phyloP scores from a whole-genome alignment of 2,113 vertebrate genomes.

The Leiothrix lutea region DNA sequence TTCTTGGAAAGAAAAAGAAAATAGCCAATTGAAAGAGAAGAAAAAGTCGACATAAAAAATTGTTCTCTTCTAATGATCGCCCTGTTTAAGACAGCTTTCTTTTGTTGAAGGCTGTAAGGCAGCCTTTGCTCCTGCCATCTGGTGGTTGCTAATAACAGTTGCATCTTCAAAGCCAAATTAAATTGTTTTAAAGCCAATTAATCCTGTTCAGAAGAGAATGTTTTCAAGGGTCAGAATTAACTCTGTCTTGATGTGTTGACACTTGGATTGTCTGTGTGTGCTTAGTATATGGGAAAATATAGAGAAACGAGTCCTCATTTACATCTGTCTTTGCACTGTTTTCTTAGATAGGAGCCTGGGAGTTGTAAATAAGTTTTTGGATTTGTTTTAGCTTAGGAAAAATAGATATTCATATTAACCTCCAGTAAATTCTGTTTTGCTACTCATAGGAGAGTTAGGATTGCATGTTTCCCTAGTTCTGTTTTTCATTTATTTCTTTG shows the following conservation, averaged over 20 bases:
- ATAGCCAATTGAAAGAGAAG: background rate
- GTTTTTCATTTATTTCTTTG: background rate
- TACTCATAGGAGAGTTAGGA: background rate
- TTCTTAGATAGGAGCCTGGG: background rate
- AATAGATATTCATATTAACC: background rate
- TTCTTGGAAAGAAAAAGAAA: background rate
- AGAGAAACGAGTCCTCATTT: constrained; percentile 31
- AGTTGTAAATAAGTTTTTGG: background rate
- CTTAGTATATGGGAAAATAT: constrained; percentile 14
- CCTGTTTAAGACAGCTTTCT: constrained; percentile 23
- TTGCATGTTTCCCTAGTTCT: background rate
- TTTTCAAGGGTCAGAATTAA: constrained; percentile 35
- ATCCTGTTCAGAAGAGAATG: constrained; percentile 36
- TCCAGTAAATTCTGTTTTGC: background rate
- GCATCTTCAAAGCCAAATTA: constrained; percentile 45
- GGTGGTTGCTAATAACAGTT: constrained; percentile 66
- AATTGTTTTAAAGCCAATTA: constrained; percentile 57
- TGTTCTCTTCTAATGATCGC: background rate
- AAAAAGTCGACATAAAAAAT: constrained; percentile 1
- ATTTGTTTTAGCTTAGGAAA: constrained; percentile 18
- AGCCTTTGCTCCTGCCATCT: constrained; percentile 76
- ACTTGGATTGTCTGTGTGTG: constrained; percentile 32
- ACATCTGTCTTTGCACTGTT: constrained; percentile 10
- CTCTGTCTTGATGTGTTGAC: constrained; percentile 58
- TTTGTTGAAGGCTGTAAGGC: constrained; percentile 54